Evolutionary conservation across 1,140 invertebrate species (phyloP).

Genomic region (Solen grandis): DNA sequence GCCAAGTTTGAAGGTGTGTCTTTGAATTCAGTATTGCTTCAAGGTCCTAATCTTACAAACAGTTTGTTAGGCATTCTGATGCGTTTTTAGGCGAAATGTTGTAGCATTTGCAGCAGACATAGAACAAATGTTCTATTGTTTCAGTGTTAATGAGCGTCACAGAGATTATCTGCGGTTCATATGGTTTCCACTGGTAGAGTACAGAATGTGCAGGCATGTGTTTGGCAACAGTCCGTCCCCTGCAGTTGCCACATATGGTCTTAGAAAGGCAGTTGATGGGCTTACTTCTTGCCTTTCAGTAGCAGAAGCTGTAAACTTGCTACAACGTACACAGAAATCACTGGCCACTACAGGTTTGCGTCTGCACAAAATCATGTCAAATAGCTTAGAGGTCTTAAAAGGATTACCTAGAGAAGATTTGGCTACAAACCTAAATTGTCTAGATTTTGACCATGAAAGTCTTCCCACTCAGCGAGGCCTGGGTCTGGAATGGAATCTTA

Average conservation of each 20-base stretch:
- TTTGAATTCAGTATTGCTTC: slow-evolving; percentile 51
- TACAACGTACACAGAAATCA: slow-evolving; percentile 12
- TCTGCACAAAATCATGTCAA: slow-evolving; percentile 54
- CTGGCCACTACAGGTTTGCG: slow-evolving; percentile 31
- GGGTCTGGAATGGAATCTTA: slow-evolving; percentile 56
- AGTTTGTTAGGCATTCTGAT: slow-evolving; percentile 53
- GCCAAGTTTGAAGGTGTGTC: slow-evolving; percentile 47
- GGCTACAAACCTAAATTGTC: slow-evolving; percentile 51
- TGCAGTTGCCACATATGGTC: slow-evolving; percentile 40
- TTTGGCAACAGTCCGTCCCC: slow-evolving; percentile 56
- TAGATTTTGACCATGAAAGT: slow-evolving; percentile 50
- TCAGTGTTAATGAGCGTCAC: slow-evolving; percentile 43
- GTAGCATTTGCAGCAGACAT: slow-evolving; percentile 18
- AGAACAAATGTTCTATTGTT: slow-evolving; percentile 50
- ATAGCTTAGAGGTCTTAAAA: slow-evolving; percentile 46
- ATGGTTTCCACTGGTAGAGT: slow-evolving; percentile 47
- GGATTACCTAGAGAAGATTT: slow-evolving; percentile 52
- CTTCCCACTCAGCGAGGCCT: slow-evolving; percentile 55
- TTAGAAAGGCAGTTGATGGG: slow-evolving; percentile 29
- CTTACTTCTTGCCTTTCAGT: not conserved
- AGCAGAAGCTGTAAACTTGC: slow-evolving; percentile 9
- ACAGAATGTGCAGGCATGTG: slow-evolving; percentile 54
- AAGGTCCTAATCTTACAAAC: slow-evolving; percentile 59
- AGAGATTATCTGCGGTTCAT: slow-evolving; percentile 57
- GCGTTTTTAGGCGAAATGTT: slow-evolving; percentile 30